Base-by-base conservation (phyloP, 2,113 vertebrate species). In the Aptenodytes patagonicus region DNA sequence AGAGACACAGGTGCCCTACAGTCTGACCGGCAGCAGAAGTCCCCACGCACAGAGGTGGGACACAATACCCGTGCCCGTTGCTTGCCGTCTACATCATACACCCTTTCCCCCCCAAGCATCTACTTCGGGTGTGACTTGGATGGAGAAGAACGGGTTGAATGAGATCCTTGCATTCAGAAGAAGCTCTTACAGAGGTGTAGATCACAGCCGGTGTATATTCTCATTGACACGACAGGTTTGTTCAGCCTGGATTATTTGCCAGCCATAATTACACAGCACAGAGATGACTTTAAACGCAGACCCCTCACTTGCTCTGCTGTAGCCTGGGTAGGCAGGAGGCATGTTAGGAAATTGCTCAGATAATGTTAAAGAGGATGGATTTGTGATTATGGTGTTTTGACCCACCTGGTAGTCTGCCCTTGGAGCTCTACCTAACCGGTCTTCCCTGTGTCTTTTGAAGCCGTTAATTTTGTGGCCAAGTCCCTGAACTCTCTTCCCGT, bases 401-500 rank as follows among this genome's bases (percentile, higher is more conserved):
- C 94, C 94, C 83, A 86, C 87, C 91, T 96, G 79, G 75, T 95
- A 89, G 90, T 87, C 88, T 97, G 95, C 95, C 95, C 95, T 85
- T 96, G 96, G 78, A 97, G 86, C 86, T 83, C 91, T 90, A 54
- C 94, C 96, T 95, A 97, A 95, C 89, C 87, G 95, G 93, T 94
- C 96, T 91, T 95, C 71, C 73, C 91, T 58, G 49, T 89, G 89
- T 80, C 92, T 97, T 93, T 62, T 32, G 42, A 89, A 92, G 96
- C 92, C 83, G 90, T 97, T 97, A 97, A 96, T 94, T 94, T 87
- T 93, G 96, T 95, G 95, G 89, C 96, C 87, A 91, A 92, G 90
- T 95, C 96, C 96, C 97, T 98, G 96, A 98, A 97, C 96, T 97
- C 92, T 96, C 90, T 90, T 96, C 82, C 90, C 25, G 0, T 96